Percentiles rank a stretch among this genome's conserved stretches.
phyloP scores from a whole-genome alignment of 2,797 vertebrate species.

The Menidia menidia region DNA sequence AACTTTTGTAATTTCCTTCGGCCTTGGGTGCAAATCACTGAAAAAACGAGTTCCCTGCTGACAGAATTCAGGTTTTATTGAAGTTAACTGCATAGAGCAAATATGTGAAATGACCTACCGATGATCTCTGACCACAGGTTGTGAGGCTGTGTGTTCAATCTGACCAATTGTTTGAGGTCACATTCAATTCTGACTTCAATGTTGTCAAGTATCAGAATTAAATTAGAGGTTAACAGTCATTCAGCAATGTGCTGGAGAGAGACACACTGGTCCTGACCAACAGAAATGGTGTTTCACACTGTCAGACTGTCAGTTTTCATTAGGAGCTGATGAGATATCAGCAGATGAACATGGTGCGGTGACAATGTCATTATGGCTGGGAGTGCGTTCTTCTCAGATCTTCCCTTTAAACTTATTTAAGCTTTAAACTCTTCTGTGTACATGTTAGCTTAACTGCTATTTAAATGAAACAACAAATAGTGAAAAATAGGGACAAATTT shows the following conservation, averaged over 20 bases:
- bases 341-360: conserved; percentile 24
- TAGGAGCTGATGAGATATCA: conserved; percentile 36
- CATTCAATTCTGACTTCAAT: conserved; percentile 62
- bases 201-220: conserved; percentile 57
- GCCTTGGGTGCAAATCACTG: not conserved
- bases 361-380: conserved; percentile 11
- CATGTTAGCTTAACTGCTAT: not conserved
- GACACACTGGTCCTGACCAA: conserved; percentile 53
- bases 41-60: conserved; percentile 4
- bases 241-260: conserved; percentile 35
- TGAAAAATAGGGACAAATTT: too few relatives aligned
- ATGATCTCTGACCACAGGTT: not conserved
- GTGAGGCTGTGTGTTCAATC: conserved; percentile 35
- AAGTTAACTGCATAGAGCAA: not conserved
- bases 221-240: conserved; percentile 59
- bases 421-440: conserved; percentile 12
- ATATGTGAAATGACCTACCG: conserved; percentile 1
- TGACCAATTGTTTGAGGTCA: conserved; percentile 32
- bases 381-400: conserved; percentile 13
- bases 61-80: not conserved
- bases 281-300: conserved; percentile 21
- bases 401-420: not conserved
- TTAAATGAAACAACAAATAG: not conserved
- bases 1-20: not conserved
- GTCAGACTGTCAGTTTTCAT: conserved; percentile 59